Base-by-base conservation (phyloP, 2,888 invertebrate species). In the Fragum sueziense region DNA sequence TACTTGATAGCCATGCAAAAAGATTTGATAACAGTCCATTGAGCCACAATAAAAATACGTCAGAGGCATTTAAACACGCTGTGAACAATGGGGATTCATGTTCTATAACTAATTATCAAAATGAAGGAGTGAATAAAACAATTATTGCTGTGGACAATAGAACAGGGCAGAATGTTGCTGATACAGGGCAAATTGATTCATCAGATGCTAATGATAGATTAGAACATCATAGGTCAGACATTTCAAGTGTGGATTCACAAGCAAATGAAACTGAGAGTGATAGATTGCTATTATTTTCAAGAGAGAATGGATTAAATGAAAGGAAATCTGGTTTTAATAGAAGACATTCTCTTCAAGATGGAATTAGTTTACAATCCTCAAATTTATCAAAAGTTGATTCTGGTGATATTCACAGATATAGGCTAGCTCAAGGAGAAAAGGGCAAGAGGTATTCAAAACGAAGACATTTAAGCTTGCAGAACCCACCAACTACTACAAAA, bases 11-110 rank as follows among this genome's bases (percentile, higher is more conserved):
- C 34, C 37, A 65, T 65, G 41, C 27, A 25, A 41, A 65, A 25
- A 65, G 65, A 25, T 65, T 65, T 65, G 65, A 65, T 41, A 65
- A 65, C 41, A 41, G 41, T 7, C 34, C 31, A 27, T 37, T 37
- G 14, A 41, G 65, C 33, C 65, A 65, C n/a, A 27, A 37, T 41
- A 27, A 41, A 65, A 37, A n/a, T n/a, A 37, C 37, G 22, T 22
- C 41, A 41, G 41, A 65, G 14, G 47, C 6, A 34, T 41, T 65
- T 65, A 33, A 34, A 22, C 37, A 37, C n/a, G 3, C 65, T 65
- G 25, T 62, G 33, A 31, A 34, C 31, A n/a, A 25, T 33, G 34
- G 22, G 25, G 33, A 29, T 33, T n/a, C 29, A 33, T n/a, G 29
- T 62, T 17, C 33, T 33, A 20, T 33, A n/a, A 33, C 17, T 62